phyloP scores from a whole-genome alignment of 2,888 invertebrate genomes.

The Drosophila anomalata region DNA sequence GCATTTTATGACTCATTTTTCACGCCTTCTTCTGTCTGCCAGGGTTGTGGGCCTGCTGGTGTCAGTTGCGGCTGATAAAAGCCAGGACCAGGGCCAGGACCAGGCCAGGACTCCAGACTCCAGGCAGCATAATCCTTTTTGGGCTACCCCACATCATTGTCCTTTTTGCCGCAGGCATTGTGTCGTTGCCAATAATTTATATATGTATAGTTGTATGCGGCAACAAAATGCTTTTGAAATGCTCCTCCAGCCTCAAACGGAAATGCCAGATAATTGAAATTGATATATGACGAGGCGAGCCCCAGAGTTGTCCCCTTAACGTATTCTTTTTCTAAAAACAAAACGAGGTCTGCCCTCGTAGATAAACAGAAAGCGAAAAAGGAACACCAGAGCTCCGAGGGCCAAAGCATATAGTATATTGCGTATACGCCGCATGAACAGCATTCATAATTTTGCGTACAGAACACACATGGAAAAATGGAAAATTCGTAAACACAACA shows the following conservation, averaged over 20 bases:
- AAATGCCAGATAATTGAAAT: slow-evolving; percentile 74
- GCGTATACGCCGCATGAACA: slow-evolving; percentile 69
- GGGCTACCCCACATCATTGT: slow-evolving; percentile 42
- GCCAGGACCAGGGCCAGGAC: slow-evolving; percentile 45
- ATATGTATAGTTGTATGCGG: slow-evolving; percentile 39
- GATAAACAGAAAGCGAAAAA: slow-evolving; percentile 61
- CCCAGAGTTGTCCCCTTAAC: slow-evolving; percentile 50
- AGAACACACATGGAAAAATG: slow-evolving; percentile 47
- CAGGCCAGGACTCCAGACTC: slow-evolving; percentile 46
- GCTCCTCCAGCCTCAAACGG: slow-evolving; percentile 18
- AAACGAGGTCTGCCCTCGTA: slow-evolving; percentile 53
- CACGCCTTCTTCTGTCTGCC: slow-evolving; percentile 54
- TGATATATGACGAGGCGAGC: slow-evolving; percentile 70
- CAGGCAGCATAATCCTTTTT: slow-evolving; percentile 73
- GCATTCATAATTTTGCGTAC: slow-evolving; percentile 68
- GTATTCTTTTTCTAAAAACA: slow-evolving; percentile 42
- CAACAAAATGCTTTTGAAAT: slow-evolving; percentile 48
- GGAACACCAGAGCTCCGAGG: slow-evolving; percentile 7
- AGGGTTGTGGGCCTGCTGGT: slow-evolving; percentile 48
- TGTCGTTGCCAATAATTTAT: slow-evolving; percentile 73
- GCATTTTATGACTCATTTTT: slow-evolving; percentile 80
- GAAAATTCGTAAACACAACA: slow-evolving; percentile 70
- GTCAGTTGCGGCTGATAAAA: slow-evolving; percentile 74
- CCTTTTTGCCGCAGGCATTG: slow-evolving; percentile 53
- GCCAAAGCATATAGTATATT: slow-evolving; percentile 52